phyloP scores from a whole-genome alignment of 2,888 invertebrate species.

The Molorchus minor region DNA sequence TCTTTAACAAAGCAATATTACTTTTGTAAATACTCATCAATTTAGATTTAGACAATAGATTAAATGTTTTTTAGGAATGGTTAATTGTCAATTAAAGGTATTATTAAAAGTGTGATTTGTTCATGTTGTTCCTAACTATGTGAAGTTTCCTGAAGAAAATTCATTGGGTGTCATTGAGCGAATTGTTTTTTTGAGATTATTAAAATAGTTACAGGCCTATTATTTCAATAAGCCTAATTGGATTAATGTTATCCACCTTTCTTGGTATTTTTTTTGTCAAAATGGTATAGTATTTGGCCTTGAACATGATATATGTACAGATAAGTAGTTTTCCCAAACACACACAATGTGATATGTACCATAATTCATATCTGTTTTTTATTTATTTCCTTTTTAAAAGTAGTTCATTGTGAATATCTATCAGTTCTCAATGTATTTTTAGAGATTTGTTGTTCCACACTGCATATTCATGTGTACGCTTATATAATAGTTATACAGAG shows the following conservation, averaged over 20 bases:
- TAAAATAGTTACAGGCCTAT: slow-evolving; percentile 24
- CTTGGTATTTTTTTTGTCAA: slow-evolving; percentile 14
- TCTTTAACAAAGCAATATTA: slow-evolving; percentile 1
- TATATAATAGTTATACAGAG: too few species aligned
- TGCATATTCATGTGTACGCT: slow-evolving; percentile 31
- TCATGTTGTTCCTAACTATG: slow-evolving; percentile 7
- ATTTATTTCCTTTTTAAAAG: slow-evolving; percentile 22
- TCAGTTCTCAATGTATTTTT: slow-evolving; percentile 25
- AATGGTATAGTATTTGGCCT: slow-evolving; percentile 12
- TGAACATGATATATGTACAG: slow-evolving; percentile 34
- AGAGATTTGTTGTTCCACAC: slow-evolving; percentile 21
- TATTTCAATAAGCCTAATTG: slow-evolving; percentile 18
- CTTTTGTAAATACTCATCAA: slow-evolving; percentile 16
- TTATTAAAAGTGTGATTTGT: slow-evolving; percentile 20
- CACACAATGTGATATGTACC: slow-evolving; percentile 37
- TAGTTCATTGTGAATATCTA: slow-evolving; percentile 11
- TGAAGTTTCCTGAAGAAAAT: slow-evolving; percentile 12
- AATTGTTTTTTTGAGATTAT: slow-evolving; percentile 14
- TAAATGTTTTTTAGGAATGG: slow-evolving; percentile 1
- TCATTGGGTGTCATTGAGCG: too few species aligned
- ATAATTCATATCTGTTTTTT: slow-evolving; percentile 31
- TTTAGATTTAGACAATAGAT: too few species aligned
- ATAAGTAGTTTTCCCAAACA: slow-evolving; percentile 23
- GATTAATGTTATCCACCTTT: slow-evolving; percentile 26
- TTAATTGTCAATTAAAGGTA: not conserved